Evolutionary conservation across 2,113 vertebrate genomes (phyloP).

Genomic region (Amphiprion ocellaris): DNA sequence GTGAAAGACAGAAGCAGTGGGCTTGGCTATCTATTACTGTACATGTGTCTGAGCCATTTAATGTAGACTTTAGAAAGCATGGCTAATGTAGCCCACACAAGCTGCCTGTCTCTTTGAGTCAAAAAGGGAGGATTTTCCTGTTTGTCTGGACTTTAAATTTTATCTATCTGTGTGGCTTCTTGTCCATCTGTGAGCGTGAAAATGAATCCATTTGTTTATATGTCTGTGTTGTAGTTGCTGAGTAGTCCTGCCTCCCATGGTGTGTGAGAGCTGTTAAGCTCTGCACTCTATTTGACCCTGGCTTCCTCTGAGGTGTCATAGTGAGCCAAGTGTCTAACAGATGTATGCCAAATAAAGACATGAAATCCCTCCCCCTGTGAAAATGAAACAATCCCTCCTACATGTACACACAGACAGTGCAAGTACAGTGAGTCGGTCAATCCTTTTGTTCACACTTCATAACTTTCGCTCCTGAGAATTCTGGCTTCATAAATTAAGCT

Average conservation of each 20-base stretch:
- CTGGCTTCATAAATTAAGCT: conserved; percentile 56
- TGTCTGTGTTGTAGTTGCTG: conserved; percentile 43
- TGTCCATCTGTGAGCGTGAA: conserved; percentile 27
- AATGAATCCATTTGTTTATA: conserved; percentile 42
- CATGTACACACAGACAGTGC: not conserved
- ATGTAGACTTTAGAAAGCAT: conserved; percentile 19
- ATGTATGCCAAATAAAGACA: conserved; percentile 70
- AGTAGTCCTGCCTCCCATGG: conserved; percentile 30
- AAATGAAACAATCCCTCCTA: conserved; percentile 27
- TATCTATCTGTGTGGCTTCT: conserved; percentile 31
- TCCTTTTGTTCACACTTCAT: conserved; percentile 30
- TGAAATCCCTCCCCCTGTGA: conserved; percentile 32
- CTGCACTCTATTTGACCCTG: conserved; percentile 75
- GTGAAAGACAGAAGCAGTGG: conserved; percentile 19
- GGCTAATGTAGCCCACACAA: conserved; percentile 31
- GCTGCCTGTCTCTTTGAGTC: conserved; percentile 16
- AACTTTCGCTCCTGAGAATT: conserved; percentile 52
- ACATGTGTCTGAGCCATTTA: conserved; percentile 26
- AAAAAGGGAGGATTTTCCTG: not conserved
- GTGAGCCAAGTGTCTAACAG: conserved; percentile 63
- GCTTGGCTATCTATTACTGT: conserved; percentile 3
- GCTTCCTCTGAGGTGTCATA: conserved; percentile 59
- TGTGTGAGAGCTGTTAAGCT: conserved; percentile 54
- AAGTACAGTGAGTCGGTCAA: conserved; percentile 18
- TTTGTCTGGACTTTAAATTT: conserved; percentile 19